Evolutionary conservation across 2,797 vertebrate genomes (phyloP), one percentile per base, ranked within the genome.

Genomic region (Hydrocynus forskahlii): DNA sequence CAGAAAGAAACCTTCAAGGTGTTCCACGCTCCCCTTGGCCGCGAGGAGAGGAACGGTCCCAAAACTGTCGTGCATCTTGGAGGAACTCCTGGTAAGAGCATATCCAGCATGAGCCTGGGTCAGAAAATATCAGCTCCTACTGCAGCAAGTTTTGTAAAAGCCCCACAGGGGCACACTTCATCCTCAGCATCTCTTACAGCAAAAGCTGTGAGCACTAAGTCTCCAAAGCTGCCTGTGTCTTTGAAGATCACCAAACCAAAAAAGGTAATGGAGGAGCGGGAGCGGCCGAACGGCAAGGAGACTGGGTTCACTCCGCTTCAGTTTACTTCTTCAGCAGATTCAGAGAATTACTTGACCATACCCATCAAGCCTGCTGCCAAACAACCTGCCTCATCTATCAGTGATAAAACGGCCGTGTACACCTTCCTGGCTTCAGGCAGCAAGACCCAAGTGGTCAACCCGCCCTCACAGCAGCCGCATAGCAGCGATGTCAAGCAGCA

Each of bases 291-390:
- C 16, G 79, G 74, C 35, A 52, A 69, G 16, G 86, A 85, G 9
- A 64, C 75, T 13, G 92, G 84, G 25, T 81, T 83, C 43, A n/a
- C 60, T 2, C 89, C 81, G 4, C 80, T 88, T 23, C 71, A 73
- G 12, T 79, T 81, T 5, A 88, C 74, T 1, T 7, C 83, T 19
- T 73, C 81, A 0, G 73, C 87, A 2, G 95, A 97, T 78, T 92
- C 90, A 0, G 96, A 96, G 69, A 95, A 96, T 89, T 97, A 97
- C 84, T 85, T 97, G 50, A 93, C 96, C 74, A 91, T 97, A 78
- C 97, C 97, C 0, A 91, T 96, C 6, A 97, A 96, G 89, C 87
- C 92, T 55, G 85, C 59, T 17, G 74, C 79, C 1, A 64, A 71
- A 75, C 85, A 83, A 17, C 68, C 72, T 0, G 45, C 66, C 4